These are phyloP conservation scores for Anabacerthia variegaticeps DNA, from an alignment of 2,797 vertebrate genomes.

Conservation along the genomic window DNA sequence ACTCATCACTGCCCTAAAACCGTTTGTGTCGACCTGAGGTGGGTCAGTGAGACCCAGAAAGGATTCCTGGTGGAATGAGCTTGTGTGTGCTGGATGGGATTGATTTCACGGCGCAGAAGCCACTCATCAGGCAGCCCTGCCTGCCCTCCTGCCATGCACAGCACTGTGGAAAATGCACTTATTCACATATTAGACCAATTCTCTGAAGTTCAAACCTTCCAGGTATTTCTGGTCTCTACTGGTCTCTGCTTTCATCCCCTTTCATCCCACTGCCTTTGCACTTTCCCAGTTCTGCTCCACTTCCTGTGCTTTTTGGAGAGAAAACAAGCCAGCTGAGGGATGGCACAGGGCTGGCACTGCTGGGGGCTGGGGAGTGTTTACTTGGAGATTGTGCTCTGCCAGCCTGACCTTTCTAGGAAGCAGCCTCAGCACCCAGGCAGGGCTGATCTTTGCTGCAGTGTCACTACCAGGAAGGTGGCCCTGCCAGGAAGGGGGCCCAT, in stretches of 20 bases:
- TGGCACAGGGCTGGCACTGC: neutral
- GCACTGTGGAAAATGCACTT: neutral
- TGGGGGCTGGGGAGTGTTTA: neutral
- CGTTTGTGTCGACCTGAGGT: neutral
- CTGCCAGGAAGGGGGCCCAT: neutral
- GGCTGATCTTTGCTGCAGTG: rapidly evolving
- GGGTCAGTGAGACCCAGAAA: neutral
- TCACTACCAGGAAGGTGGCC: neutral
- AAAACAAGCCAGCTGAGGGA: neutral
- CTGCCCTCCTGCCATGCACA: rapidly evolving
- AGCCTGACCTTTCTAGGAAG: slow-evolving; percentile 31
- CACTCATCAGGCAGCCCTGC: neutral
- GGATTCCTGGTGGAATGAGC: rapidly evolving
- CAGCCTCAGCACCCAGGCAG: neutral
- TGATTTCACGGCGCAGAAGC: neutral
- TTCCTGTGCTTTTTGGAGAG: neutral
- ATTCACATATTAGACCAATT: rapidly evolving
- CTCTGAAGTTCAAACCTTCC: neutral
- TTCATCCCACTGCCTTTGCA: neutral
- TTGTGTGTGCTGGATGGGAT: neutral
- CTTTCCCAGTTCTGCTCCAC: neutral
- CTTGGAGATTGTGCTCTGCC: neutral
- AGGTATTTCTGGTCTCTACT: neutral
- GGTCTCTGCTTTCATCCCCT: neutral
- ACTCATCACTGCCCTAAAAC: neutral